A percentile compares a stretch with the other conserved stretches of the same genome.
Conservation (phyloP, 2,888 invertebrate genomes). For the Thelaira solivaga region DNA sequence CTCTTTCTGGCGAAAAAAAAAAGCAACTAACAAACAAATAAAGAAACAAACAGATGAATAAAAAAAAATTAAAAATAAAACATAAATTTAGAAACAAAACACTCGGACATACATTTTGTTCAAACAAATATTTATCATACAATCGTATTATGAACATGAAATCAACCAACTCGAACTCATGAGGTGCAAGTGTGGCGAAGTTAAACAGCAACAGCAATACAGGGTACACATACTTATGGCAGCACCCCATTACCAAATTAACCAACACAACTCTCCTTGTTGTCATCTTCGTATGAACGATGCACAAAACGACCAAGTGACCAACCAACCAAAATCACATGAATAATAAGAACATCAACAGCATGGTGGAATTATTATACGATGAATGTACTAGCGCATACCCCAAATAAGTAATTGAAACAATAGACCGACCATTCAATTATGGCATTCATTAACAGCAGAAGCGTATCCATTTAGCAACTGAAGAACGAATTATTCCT, state of each 20-base stretch:
- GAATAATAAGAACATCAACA: slow-evolving; percentile 26
- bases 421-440: slow-evolving; percentile 59
- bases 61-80: slow-evolving; percentile 17
- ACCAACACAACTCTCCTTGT: too few species aligned
- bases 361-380: slow-evolving; percentile 46
- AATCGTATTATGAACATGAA: background rate
- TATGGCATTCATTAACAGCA: slow-evolving; percentile 27
- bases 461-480: too few species aligned
- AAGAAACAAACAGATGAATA: background rate
- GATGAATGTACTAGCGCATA: slow-evolving; percentile 14
- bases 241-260: slow-evolving; percentile 36
- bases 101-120: slow-evolving; percentile 24
- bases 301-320: background rate
- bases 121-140: slow-evolving; percentile 44
- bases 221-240: slow-evolving; percentile 33
- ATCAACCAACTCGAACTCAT: background rate
- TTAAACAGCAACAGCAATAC: slow-evolving; percentile 1
- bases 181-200: slow-evolving; percentile 13
- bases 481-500: too few species aligned
- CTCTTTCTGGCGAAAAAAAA: slow-evolving; percentile 40
- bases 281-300: background rate
- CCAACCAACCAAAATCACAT: slow-evolving; percentile 7
- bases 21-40: background rate
- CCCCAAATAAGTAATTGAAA: slow-evolving; percentile 59
- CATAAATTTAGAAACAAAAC: background rate